A percentile compares a stretch with the other conserved stretches of the same genome.
These are phyloP conservation scores for Caenorhabditis remanei DNA, from an alignment of 1,140 invertebrate species.

Conservation along the genomic window DNA sequence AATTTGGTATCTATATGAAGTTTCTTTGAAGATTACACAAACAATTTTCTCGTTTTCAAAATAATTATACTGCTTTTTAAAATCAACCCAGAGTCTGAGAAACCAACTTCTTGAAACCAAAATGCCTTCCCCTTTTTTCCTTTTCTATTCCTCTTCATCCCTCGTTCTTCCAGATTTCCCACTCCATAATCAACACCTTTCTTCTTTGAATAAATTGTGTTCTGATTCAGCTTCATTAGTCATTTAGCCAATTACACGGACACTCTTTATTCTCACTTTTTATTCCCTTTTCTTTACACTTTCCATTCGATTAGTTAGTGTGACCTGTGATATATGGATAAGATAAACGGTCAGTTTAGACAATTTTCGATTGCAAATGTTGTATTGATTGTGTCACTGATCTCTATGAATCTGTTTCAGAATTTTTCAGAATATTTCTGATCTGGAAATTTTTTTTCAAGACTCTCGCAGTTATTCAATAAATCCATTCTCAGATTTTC, in stretches of 20 bases:
- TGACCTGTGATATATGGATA: not conserved
- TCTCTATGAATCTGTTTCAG: no score
- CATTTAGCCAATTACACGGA: slow-evolving; percentile 10
- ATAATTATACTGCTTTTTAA: no score
- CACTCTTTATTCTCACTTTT: slow-evolving; percentile 26
- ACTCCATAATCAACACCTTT: not conserved
- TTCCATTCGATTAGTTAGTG: not conserved
- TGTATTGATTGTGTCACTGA: not conserved
- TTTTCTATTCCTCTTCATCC: no score
- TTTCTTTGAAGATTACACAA: no score
- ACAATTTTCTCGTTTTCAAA: no score
- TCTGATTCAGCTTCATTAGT: slow-evolving; percentile 18
- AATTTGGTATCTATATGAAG: no score
- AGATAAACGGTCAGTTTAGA: slow-evolving; percentile 21
- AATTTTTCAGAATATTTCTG: no score
- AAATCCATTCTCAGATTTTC: not conserved
- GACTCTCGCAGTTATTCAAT: not conserved
- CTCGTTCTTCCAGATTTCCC: not conserved
- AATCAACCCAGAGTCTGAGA: no score
- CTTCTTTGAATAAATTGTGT: not conserved
- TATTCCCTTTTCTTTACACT: not conserved
- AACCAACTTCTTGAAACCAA: no score
- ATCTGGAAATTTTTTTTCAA: no score
- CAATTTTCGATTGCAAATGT: not conserved
- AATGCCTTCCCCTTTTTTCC: no score